Base-by-base conservation (phyloP, 2,113 vertebrate genomes). In the Enhydra lutris region DNA sequence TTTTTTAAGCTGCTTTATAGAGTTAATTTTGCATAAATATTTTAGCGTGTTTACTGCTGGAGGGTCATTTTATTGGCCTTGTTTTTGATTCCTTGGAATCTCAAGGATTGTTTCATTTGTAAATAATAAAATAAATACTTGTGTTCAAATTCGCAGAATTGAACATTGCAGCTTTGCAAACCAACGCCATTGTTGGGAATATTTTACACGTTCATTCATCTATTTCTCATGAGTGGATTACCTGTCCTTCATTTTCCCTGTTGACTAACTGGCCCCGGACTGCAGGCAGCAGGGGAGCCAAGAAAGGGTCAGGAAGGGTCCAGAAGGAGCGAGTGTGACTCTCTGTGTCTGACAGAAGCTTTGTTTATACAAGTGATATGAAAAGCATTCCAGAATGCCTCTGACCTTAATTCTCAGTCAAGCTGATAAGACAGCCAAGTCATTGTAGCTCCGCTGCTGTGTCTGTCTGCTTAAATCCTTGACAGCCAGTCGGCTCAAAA, bases 361-460 rank as follows among this genome's bases (percentile, higher is more conserved):
- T 50, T 98, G 94, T 97, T 94, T 96, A 59, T 45, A 82, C 1
- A 36, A 94, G 95, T 4, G 96, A 96, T 92, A 76, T 0, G 61
- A 69, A 82, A 81, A 92, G 90, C 90, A 92, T 97, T 95, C 97
- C 97, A 92, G 85, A 78, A 85, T 0, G 20, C 88, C 89, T 94
- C 97, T 93, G 84, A 81, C 96, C 90, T 73, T 71, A 59, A 61
- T 91, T 81, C 94, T 74, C 80, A 90, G 95, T 15, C 50, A 76
- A 2, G 42, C 89, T 88, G 98, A 97, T 97, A 97, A 97, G 90
- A 96, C 42, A 95, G 59, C 80, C 39, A 17, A 74, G 92, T 69
- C 94, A 45, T 17, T 69, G 57, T 15, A 15, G 8, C 76, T 50
- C 4, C 1, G 69, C 96, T 97, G 85, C 96, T 85, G 91, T 57